Evolutionary conservation across 2,888 invertebrate species (phyloP).

Genomic region (Drosophila flavopinicola): DNA sequence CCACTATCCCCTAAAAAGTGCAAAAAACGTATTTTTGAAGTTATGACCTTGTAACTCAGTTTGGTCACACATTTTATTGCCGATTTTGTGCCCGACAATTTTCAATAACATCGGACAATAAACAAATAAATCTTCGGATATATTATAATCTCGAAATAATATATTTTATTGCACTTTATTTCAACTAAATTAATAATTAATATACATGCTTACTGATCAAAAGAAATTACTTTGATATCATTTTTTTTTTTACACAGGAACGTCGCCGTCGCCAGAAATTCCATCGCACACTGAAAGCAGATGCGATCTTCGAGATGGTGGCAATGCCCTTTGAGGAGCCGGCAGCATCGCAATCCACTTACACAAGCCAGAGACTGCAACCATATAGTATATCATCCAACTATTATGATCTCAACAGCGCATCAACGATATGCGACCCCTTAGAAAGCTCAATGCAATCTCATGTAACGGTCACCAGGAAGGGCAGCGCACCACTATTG

Average conservation of each 20-base stretch:
- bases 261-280: slow-evolving; percentile 50
- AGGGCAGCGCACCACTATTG: slow-evolving; percentile 19
- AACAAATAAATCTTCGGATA: no score
- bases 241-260: slow-evolving; percentile 10
- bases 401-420: neutral
- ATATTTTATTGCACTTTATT: no score
- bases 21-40: no score
- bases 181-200: no score
- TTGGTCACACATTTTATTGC: no score
- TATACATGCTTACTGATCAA: no score
- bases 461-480: neutral
- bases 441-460: neutral
- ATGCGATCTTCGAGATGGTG: slow-evolving; percentile 32
- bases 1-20: no score
- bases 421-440: neutral
- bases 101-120: no score
- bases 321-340: slow-evolving; percentile 1
- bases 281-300: slow-evolving; percentile 32
- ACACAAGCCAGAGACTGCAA: neutral
- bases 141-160: no score
- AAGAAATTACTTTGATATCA: neutral
- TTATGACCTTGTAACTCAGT: no score
- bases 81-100: no score
- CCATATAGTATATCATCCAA: neutral
- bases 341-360: neutral